Percentiles rank a stretch among this genome's conserved stretches.
These are phyloP conservation scores for Spodoptera litura DNA, from an alignment of 1,140 invertebrate species.

Conservation along the genomic window DNA sequence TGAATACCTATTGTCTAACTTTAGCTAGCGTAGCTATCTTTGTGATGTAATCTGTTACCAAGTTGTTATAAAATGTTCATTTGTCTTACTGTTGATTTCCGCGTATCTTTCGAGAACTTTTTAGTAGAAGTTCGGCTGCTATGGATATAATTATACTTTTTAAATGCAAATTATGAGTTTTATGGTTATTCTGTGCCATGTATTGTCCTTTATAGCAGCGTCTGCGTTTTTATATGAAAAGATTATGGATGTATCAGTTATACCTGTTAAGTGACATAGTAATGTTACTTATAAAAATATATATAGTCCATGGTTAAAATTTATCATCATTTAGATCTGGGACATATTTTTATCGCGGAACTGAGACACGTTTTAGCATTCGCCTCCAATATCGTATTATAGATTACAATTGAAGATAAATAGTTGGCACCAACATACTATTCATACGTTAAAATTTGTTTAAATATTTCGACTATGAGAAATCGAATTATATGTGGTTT, in stretches of 20 bases:
- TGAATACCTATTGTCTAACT: slow-evolving; percentile 19
- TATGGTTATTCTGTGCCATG: too few relatives aligned
- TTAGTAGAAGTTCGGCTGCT: background rate
- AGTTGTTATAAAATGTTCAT: background rate
- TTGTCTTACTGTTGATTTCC: too few relatives aligned
- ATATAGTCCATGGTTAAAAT: slow-evolving; percentile 37
- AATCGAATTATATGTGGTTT: background rate
- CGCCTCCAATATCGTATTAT: background rate
- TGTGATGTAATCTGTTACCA: slow-evolving; percentile 9
- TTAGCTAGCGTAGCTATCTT: background rate
- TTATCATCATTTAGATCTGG: slow-evolving; percentile 18
- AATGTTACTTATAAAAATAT: slow-evolving; percentile 9
- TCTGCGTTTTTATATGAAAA: background rate
- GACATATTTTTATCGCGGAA: slow-evolving; percentile 30
- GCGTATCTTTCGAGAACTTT: background rate
- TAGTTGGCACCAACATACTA: too few relatives aligned
- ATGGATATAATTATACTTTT: too few relatives aligned
- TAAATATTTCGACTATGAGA: too few relatives aligned
- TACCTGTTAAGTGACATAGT: too few relatives aligned
- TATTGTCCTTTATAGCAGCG: background rate
- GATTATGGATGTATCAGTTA: background rate
- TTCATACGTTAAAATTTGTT: too few relatives aligned
- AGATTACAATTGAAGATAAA: background rate
- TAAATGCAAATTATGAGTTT: too few relatives aligned
- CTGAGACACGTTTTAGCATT: slow-evolving; percentile 13